A percentile compares a stretch with the other conserved stretches of the same genome.
These are phyloP conservation scores for Formica exsecta DNA, from an alignment of 1,140 invertebrate genomes.

Conservation along the genomic window DNA sequence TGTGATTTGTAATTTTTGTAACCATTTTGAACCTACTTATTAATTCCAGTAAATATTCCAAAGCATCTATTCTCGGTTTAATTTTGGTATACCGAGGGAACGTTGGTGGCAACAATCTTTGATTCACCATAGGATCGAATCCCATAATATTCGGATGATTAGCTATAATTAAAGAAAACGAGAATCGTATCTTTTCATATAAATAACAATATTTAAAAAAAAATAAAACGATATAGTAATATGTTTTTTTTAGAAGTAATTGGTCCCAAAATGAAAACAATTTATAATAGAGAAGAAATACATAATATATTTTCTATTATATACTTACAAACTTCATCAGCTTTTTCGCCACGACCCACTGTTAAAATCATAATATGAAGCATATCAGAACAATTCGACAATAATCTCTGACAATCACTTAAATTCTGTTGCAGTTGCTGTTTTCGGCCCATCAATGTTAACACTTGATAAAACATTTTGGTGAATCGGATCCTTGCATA, in stretches of 20 bases:
- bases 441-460: constrained; percentile 90
- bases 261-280: constrained; percentile 14
- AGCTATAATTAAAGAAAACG: constrained; percentile 77
- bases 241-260: constrained; percentile 16
- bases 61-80: constrained; percentile 92
- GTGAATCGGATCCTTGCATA: constrained; percentile 94
- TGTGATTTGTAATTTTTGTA: constrained; percentile 93
- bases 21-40: constrained; percentile 93
- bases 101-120: constrained; percentile 97
- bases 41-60: constrained; percentile 94
- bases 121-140: constrained; percentile 98
- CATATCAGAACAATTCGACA: constrained; percentile 91
- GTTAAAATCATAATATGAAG: constrained; percentile 93
- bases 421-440: constrained; percentile 88
- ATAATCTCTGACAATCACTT: constrained; percentile 89
- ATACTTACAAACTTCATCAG: constrained; percentile 90
- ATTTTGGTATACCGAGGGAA: constrained; percentile 99
- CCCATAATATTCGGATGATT: constrained; percentile 90
- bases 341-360: constrained; percentile 91
- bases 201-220: constrained; percentile 49
- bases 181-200: not conserved
- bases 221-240: not conserved
- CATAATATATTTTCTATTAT: not conserved
- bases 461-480: constrained; percentile 93
- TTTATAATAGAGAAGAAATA: constrained; percentile 10